Evolutionary conservation across 2,113 vertebrate species (phyloP).

Genomic region (Gavialis gangeticus): DNA sequence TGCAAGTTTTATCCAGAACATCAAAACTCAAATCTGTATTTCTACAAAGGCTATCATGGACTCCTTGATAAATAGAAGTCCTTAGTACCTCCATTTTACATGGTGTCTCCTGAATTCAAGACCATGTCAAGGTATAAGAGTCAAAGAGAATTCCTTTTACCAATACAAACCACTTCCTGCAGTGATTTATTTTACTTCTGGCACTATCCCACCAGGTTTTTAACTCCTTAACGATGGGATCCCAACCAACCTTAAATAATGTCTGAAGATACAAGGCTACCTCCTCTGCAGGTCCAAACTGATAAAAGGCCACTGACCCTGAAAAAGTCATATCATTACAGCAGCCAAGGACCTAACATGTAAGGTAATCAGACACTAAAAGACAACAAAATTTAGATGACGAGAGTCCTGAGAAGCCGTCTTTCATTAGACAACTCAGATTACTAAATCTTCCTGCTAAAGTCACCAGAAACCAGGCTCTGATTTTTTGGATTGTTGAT

Average conservation of each 20-base stretch:
- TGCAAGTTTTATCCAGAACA: not conserved
- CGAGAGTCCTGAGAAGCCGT: conserved; percentile 44
- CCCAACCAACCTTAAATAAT: not conserved
- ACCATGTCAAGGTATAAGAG: not conserved
- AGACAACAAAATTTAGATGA: conserved; percentile 25
- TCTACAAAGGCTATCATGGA: not conserved
- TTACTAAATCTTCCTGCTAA: conserved; percentile 38
- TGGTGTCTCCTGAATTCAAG: not conserved
- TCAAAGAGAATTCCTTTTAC: conserved; percentile 41
- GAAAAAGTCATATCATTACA: conserved; percentile 29
- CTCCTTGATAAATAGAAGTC: not conserved
- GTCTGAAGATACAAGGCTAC: not conserved
- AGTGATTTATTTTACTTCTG: not conserved
- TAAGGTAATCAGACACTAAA: conserved; percentile 46
- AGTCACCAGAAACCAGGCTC: conserved; percentile 39
- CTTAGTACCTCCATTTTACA: not conserved
- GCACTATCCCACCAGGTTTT: not conserved
- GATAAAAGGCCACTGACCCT: not conserved
- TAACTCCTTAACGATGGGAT: conserved; percentile 17
- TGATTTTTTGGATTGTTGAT: conserved; percentile 8
- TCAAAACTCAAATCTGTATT: not conserved
- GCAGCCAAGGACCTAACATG: conserved; percentile 9
- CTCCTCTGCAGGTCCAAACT: not conserved
- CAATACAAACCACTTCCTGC: not conserved
- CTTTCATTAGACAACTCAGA: conserved; percentile 26